Evolutionary conservation across 2,113 vertebrate genomes (phyloP).

Genomic region (Hippoglossus stenolepis): DNA sequence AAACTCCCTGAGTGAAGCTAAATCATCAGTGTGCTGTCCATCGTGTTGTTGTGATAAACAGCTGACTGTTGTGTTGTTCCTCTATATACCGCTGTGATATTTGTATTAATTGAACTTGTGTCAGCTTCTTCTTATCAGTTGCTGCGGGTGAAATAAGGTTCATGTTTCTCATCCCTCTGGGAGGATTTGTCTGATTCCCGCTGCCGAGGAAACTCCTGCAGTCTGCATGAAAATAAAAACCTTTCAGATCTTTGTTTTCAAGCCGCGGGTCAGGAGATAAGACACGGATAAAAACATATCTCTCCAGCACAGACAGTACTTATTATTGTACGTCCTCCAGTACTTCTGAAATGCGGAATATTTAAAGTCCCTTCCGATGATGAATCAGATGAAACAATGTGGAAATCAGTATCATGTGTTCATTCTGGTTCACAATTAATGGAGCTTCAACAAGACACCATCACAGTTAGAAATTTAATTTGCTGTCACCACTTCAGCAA

Average conservation of each 20-base stretch:
- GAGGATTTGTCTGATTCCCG: slow-evolving; percentile 43
- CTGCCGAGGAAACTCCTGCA: slow-evolving; percentile 24
- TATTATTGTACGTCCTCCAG: slow-evolving; percentile 18
- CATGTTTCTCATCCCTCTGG: slow-evolving; percentile 19
- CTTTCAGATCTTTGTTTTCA: slow-evolving; percentile 26
- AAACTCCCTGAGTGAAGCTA: background rate
- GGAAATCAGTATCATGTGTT: background rate
- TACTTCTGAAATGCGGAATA: slow-evolving; percentile 16
- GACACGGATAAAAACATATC: slow-evolving; percentile 28
- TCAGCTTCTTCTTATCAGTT: slow-evolving; percentile 35
- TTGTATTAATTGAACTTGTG: background rate
- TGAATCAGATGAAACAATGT: too few relatives aligned
- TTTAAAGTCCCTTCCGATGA: background rate
- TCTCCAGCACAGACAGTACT: slow-evolving; percentile 17
- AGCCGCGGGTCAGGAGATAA: slow-evolving; percentile 36
- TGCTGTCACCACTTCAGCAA: background rate
- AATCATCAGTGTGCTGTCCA: background rate
- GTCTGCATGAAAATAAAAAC: slow-evolving; percentile 24
- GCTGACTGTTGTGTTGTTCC: background rate
- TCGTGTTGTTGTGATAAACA: background rate
- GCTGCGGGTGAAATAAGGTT: slow-evolving; percentile 3
- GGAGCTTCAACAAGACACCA: background rate
- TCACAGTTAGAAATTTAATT: background rate
- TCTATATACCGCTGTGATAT: background rate
- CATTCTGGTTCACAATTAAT: background rate